Base-by-base conservation (phyloP, 2,797 vertebrate species). In the Gila robusta region DNA sequence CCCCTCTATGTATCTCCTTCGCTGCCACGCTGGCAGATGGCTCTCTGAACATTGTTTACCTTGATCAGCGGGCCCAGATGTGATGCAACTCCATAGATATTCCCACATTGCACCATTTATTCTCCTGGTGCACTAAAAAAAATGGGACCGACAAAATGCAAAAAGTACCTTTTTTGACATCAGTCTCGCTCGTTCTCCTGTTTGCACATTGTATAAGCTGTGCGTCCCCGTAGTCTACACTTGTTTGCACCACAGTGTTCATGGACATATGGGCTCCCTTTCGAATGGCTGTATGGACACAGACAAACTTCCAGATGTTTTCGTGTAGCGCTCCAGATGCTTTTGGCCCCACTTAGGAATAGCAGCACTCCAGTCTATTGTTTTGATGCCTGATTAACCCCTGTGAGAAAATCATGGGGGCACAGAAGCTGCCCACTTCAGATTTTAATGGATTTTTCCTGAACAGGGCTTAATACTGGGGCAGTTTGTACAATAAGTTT, bases 11-110 rank as follows among this genome's bases (percentile, higher is more conserved):
- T 87, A 85, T 94, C 94, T 94, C 95, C 94, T 91, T 93, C 93
- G 94, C 95, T 96, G 96, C 95, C 44, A 73, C 1, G 0, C 94
- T 96, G 96, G 96, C 98, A 99, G 98, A 99, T 99, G 98, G 98
- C 95, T 94, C 95, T 94, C 93, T 97, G 97, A 98, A 97, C 97
- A 97, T 98, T 98, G 97, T 98, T 98, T 98, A 99, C 97, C 96
- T 97, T 97, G 96, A 97, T 95, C 96, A 96, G 94, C 92, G 92
- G 94, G 95, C 97, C 97, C 98, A 98, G 97, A 98, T 98, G 98
- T 96, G 91, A 92, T 88, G 83, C 91, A 91, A 94, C 90, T 94
- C 94, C 92, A 94, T 94, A 79, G 92, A 93, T 94, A 93, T 95
- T 91, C 92, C 90, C 88, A 87, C 94, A 94, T 89, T 85, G 59